Evolutionary conservation across 1,140 invertebrate species (phyloP).

Genomic region (Drosophila quadrilineata): DNA sequence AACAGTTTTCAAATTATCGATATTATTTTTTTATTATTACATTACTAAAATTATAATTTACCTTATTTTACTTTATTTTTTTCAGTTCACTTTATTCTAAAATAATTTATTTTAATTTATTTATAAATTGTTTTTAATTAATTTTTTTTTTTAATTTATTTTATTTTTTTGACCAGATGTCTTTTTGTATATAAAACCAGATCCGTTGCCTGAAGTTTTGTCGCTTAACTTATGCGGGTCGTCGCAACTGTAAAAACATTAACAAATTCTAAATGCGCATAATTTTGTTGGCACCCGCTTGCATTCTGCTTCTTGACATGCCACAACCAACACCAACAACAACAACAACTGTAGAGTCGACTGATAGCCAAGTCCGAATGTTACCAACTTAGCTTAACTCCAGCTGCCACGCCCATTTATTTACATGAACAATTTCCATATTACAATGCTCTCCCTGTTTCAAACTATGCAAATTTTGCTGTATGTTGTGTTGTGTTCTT

Average conservation of each 20-base stretch:
- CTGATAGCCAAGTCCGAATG: slow-evolving; percentile 9
- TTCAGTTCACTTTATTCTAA: no score
- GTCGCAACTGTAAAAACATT: slow-evolving; percentile 45
- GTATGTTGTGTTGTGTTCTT: slow-evolving; percentile 13
- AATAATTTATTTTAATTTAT: no score
- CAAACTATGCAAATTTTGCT: slow-evolving; percentile 42
- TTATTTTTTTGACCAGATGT: no score
- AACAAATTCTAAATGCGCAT: slow-evolving; percentile 41
- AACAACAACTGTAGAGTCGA: slow-evolving; percentile 13
- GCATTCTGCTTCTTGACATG: slow-evolving; percentile 36
- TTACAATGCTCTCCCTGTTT: slow-evolving; percentile 21
- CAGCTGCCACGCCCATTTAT: slow-evolving; percentile 33
- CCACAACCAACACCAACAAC: slow-evolving; percentile 5
- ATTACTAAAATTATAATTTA: no score
- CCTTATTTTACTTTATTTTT: no score
- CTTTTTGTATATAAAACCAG: no score
- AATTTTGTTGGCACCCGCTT: slow-evolving; percentile 34
- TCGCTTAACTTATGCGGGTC: slow-evolving; percentile 39
- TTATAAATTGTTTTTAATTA: no score
- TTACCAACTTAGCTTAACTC: no score
- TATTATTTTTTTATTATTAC: no score
- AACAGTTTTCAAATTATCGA: no score
- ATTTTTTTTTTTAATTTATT: no score
- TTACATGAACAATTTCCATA: slow-evolving; percentile 35
- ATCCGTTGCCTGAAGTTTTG: slow-evolving; percentile 6